Percentiles rank a stretch among this genome's conserved stretches.
phyloP scores from a whole-genome alignment of 92 coral and sea anemone species.

The Diadumene lineata region DNA sequence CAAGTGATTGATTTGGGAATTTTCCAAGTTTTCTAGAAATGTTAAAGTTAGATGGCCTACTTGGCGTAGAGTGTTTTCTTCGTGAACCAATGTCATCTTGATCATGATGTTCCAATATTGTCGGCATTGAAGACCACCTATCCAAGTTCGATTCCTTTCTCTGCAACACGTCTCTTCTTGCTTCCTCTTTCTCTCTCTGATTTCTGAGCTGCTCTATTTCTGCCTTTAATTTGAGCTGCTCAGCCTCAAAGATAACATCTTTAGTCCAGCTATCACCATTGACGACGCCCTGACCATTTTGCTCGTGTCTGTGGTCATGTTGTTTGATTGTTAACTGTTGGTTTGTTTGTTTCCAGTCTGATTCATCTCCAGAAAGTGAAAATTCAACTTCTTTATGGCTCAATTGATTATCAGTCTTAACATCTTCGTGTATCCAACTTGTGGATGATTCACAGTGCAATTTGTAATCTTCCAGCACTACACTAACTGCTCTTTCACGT shows the following conservation, averaged over 20 bases:
- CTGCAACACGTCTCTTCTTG: background rate
- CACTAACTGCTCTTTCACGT: background rate
- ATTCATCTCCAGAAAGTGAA: conserved; percentile 18
- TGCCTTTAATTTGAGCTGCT: conserved; percentile 13
- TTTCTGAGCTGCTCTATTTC: conserved; percentile 10
- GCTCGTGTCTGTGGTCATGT: background rate
- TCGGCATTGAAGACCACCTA: conserved; percentile 2
- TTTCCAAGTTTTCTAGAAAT: conserved; percentile 36
- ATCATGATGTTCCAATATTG: background rate
- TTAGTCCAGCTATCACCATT: conserved; percentile 22
- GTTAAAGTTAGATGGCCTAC: background rate
- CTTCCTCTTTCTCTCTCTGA: background rate
- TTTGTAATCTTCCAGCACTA: background rate
- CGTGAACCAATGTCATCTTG: background rate
- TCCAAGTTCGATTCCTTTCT: background rate
- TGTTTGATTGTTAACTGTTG: background rate
- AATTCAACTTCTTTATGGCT: conserved; percentile 5
- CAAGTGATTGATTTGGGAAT: conserved; percentile 17
- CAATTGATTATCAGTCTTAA: background rate
- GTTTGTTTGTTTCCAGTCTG: conserved; percentile 16
- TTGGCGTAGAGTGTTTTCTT: background rate
- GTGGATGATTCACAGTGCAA: background rate
- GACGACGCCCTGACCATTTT: background rate
- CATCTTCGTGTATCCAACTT: conserved; percentile 11
- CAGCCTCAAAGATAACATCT: conserved; percentile 31